Conservation (phyloP, 1,140 invertebrate species). For the Aphelenchoides fujianensis region DNA sequence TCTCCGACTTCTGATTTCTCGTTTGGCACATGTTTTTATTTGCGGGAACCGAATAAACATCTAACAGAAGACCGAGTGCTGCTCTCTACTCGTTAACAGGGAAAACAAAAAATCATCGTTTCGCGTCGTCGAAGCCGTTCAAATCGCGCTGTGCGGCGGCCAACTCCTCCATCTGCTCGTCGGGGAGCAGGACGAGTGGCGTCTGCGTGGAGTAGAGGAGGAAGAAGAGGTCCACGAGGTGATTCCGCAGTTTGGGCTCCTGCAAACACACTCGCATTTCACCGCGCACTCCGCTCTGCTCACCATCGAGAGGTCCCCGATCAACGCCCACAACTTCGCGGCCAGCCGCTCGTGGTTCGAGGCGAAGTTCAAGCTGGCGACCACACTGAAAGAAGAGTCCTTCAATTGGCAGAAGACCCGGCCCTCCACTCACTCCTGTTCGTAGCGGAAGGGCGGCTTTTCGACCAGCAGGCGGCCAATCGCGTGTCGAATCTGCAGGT, state of each 20-base stretch:
- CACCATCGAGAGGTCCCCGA: neutral
- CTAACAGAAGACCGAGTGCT: too few species aligned
- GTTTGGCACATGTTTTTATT: neutral
- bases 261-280: too few species aligned
- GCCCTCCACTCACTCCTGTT: conserved; percentile 21
- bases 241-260: neutral
- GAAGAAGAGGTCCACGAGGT: conserved; percentile 10
- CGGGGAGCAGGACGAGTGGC: neutral
- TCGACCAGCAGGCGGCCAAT: neutral
- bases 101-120: neutral
- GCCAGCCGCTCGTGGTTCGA: neutral
- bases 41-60: neutral
- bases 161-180: neutral
- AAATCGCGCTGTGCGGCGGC: too few species aligned
- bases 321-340: neutral
- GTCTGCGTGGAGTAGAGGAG: neutral
- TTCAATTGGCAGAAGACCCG: neutral
- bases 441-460: conserved; percentile 24
- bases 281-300: too few species aligned
- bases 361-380: neutral
- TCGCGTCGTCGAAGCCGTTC: too few species aligned
- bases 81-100: too few species aligned
- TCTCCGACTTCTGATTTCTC: conserved; percentile 79
- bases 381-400: conserved; percentile 6
- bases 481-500: conserved; percentile 16